Percentiles rank a stretch among this genome's conserved stretches.
Evolutionary conservation across 2,113 vertebrate genomes (phyloP).

Genomic region (Tupaia tana): DNA sequence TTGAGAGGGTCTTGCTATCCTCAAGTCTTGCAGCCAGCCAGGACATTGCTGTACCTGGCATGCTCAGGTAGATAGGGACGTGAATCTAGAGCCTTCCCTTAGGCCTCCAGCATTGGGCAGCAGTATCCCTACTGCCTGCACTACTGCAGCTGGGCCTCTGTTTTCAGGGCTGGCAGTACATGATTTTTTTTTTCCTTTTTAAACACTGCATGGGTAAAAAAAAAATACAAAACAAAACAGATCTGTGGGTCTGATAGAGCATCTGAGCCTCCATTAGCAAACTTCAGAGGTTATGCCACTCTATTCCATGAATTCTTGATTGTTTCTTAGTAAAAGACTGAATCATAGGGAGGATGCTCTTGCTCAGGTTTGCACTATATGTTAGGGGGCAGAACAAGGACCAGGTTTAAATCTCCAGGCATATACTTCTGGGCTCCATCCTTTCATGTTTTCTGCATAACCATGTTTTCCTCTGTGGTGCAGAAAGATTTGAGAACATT

Average conservation of each 20-base stretch:
- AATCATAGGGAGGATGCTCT: background rate
- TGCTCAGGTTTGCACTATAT: background rate
- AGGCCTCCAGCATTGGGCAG: no score
- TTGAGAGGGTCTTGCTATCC: no score
- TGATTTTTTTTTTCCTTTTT: constrained; percentile 55
- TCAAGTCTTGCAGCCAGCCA: no score
- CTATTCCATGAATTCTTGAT: background rate
- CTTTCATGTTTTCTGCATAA: background rate
- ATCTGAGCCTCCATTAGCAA: constrained; percentile 25
- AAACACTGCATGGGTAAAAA: constrained; percentile 59
- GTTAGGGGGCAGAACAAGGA: background rate
- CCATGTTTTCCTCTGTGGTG: background rate
- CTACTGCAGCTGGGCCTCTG: background rate
- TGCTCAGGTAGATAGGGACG: no score
- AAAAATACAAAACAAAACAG: constrained; percentile 61
- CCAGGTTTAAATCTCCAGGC: background rate
- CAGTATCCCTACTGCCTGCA: no score
- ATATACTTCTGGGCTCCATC: background rate
- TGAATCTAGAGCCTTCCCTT: no score
- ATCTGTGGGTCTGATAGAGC: constrained; percentile 31
- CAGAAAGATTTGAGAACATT: background rate
- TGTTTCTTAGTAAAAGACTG: background rate
- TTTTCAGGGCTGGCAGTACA: constrained; percentile 42
- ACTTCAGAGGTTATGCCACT: constrained; percentile 3
- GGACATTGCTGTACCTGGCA: no score